Evolutionary conservation across 2,797 vertebrate species (phyloP), one percentile per base, ranked within the genome.

Genomic region (Hafferia zeledoni): DNA sequence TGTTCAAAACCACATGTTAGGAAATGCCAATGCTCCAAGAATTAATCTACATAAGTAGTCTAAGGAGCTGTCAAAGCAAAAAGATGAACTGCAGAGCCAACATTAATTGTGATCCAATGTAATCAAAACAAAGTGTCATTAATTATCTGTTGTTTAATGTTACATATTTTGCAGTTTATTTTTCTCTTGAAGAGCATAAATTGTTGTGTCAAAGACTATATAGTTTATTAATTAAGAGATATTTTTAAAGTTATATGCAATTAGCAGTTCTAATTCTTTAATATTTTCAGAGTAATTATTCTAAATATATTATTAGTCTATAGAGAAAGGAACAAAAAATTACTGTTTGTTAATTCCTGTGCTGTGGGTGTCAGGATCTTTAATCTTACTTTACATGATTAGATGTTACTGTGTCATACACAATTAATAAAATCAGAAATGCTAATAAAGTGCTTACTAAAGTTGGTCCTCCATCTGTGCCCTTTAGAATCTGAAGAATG

Each of bases 81-180:
- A 97, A 93, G 96, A 97, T 97, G 95, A 97, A 95, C 90, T 92
- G 12, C 59, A 83, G 85, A 83, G 84, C 83, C 77, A 95, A 83
- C 91, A 88, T 97, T 97, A 98, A 98, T 95, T 95, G 89, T 94
- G 87, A 72, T 89, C 84, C 94, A 92, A 88, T 95, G 92, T 98
- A 97, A 98, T 98, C 97, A 97, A 95, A 98, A 94, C 80, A 94
- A 97, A 98, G 82, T 77, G 77, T 94, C 97, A 92, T 95, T 98
- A 98, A 98, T 97, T 97, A 89, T 93, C 74, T 96, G 92, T 96
- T 98, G 93, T 97, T 96, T 97, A 96, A 95, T 89, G 83, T 86
- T 94, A 83, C 60, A 44, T 95, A 87, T 69, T 90, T 39, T 67
- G 53, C 56, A 39, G 67, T 97, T 96, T 65, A 55, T 89, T 94